A percentile compares a stretch with the other conserved stretches of the same genome.
Conservation (phyloP, 2,113 vertebrate species). For the Steatornis caripensis region DNA sequence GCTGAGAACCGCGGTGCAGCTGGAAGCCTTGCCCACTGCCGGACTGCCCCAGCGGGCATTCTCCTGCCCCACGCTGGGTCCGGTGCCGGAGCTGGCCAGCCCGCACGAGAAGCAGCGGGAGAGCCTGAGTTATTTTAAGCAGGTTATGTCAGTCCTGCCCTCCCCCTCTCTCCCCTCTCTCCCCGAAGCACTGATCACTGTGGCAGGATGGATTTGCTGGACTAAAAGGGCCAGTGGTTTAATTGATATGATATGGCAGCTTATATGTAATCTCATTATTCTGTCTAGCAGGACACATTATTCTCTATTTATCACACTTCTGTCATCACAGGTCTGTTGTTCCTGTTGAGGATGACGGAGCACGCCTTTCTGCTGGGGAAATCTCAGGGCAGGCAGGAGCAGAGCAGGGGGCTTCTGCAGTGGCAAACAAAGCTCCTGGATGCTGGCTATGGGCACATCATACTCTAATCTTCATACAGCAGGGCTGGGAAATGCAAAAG, state of each 20-base stretch:
- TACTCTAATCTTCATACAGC: neutral
- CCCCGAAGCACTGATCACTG: neutral
- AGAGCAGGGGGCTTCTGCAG: neutral
- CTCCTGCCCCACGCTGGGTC: neutral
- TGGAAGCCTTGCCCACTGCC: accelerated
- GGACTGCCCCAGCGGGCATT: accelerated
- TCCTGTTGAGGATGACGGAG: neutral
- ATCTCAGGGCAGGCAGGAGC: neutral
- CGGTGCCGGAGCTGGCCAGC: accelerated
- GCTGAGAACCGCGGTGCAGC: neutral
- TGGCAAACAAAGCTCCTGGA: neutral
- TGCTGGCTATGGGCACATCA: neutral
- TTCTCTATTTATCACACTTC: conserved; percentile 56
- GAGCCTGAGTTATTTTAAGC: conserved; percentile 11
- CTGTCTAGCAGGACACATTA: conserved; percentile 55
- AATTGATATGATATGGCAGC: conserved; percentile 62
- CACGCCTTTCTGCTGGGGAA: neutral
- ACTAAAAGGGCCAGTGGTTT: conserved; percentile 38
- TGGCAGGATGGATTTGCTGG: conserved; percentile 34
- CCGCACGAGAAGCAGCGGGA: accelerated
- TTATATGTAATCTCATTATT: conserved; percentile 60
- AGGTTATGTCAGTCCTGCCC: conserved; percentile 18
- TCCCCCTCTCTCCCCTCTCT: neutral
- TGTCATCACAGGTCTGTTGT: neutral
- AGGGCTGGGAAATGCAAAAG: neutral